Conservation (phyloP, 2,888 invertebrate genomes). For the Ectemnius continuus region DNA sequence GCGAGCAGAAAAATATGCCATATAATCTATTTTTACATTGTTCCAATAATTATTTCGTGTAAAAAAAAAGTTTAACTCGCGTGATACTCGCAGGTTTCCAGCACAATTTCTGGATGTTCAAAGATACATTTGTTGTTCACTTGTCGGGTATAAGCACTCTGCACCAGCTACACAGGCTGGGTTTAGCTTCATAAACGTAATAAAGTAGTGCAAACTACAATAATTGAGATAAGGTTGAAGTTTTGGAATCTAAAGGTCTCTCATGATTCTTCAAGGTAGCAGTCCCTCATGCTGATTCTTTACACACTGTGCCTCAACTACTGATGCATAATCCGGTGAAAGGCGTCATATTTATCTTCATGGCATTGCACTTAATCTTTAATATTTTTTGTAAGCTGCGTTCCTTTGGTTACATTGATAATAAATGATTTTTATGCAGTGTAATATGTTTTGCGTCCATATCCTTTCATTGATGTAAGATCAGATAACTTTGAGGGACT, state of each 20-base stretch:
- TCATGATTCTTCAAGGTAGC: constrained; percentile 26
- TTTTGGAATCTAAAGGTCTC: constrained; percentile 34
- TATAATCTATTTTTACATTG: constrained; percentile 38
- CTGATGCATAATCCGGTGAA: not conserved
- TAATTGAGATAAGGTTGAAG: constrained; percentile 32
- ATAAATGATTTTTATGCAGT: constrained; percentile 16
- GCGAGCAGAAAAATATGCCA: constrained; percentile 57
- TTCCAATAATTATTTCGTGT: constrained; percentile 40
- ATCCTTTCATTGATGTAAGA: constrained; percentile 11
- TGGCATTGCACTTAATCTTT: not conserved
- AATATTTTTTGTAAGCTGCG: not conserved
- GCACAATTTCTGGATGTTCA: constrained; percentile 24
- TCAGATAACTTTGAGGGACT: constrained; percentile 38
- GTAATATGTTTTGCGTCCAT: constrained; percentile 31
- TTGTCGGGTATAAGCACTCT: constrained; percentile 24
- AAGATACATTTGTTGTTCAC: constrained; percentile 24
- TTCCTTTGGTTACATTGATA: constrained; percentile 11
- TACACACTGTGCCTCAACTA: not conserved
- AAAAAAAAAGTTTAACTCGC: constrained; percentile 46
- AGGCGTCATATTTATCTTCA: not conserved
- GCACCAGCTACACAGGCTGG: constrained; percentile 34
- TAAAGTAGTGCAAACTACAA: constrained; percentile 42
- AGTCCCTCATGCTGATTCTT: constrained; percentile 30
- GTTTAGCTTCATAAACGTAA: constrained; percentile 38
- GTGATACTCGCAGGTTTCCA: constrained; percentile 23